Evolutionary conservation across 2,797 vertebrate genomes (phyloP).

Genomic region (Lepus townsendii): DNA sequence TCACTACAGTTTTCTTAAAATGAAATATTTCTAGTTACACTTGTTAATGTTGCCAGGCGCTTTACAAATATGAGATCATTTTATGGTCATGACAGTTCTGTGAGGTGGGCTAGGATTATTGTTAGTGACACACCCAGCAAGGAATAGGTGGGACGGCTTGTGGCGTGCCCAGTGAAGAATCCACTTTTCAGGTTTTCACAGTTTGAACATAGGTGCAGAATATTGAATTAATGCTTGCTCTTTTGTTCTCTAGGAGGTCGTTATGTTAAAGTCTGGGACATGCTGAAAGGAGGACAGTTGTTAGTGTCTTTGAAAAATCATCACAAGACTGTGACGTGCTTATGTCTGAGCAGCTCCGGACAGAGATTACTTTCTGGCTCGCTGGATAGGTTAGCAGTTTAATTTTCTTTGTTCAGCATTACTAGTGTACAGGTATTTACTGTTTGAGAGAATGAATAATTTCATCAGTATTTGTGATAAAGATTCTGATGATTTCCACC

Average conservation of each 20-base stretch:
- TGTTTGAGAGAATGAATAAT: conserved; percentile 46
- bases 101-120: not conserved
- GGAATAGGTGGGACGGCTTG: not conserved
- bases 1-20: conserved; percentile 5
- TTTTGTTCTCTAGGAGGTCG: conserved; percentile 92
- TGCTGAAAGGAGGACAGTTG: conserved; percentile 96
- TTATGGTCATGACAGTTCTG: not conserved
- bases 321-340: conserved; percentile 97
- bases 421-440: not conserved
- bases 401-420: conserved; percentile 10
- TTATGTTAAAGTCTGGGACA: conserved; percentile 97
- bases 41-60: conserved; percentile 9
- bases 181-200: not conserved
- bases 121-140: not conserved
- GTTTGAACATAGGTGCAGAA: not conserved
- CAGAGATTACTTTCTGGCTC: conserved; percentile 96
- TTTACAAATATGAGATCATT: not conserved
- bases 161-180: not conserved
- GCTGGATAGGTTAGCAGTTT: conserved; percentile 93
- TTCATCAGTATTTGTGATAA: conserved; percentile 18
- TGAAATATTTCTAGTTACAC: not conserved
- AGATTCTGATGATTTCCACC: conserved; percentile 21
- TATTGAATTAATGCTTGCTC: not conserved
- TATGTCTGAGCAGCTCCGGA: conserved; percentile 95
- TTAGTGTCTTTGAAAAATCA: conserved; percentile 97